Evolutionary conservation across 1,140 invertebrate genomes (phyloP).

Genomic region (Spodoptera litura): DNA sequence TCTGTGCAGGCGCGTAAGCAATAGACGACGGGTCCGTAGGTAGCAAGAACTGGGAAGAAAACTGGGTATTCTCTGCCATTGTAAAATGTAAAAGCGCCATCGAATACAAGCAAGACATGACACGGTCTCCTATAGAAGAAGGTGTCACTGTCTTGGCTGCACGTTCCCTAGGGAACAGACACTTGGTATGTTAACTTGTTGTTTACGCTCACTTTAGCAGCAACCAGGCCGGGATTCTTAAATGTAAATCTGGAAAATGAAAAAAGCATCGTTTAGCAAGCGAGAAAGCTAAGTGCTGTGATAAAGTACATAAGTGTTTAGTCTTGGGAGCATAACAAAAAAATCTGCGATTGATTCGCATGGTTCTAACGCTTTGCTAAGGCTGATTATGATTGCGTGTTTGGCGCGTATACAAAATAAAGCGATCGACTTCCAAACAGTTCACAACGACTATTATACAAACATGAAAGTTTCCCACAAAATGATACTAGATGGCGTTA

Average conservation of each 20-base stretch:
- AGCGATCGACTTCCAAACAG: too few relatives aligned
- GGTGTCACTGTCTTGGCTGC: neutral
- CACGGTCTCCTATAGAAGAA: conserved; percentile 17
- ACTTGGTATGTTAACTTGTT: conserved; percentile 62
- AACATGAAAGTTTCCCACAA: too few relatives aligned
- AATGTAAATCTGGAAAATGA: conserved; percentile 62
- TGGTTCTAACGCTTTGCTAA: too few relatives aligned
- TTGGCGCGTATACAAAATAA: too few relatives aligned
- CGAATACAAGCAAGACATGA: conserved; percentile 17
- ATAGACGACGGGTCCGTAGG: neutral
- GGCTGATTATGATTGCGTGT: too few relatives aligned
- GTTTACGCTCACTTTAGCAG: conserved; percentile 56
- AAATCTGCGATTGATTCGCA: neutral
- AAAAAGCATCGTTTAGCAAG: conserved; percentile 49
- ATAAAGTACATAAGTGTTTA: conserved; percentile 9
- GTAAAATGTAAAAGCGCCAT: conserved; percentile 3
- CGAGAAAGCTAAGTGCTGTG: neutral
- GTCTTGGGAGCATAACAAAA: conserved; percentile 17
- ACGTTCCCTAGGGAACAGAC: conserved; percentile 14
- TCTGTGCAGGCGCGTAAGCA: neutral
- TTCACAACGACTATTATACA: too few relatives aligned
- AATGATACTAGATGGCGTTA: too few relatives aligned
- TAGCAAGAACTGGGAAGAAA: neutral
- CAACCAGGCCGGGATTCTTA: conserved; percentile 68
- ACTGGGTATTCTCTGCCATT: conserved; percentile 2